phyloP scores from a whole-genome alignment of 2,888 invertebrate species.

The Philonicus albiceps region DNA sequence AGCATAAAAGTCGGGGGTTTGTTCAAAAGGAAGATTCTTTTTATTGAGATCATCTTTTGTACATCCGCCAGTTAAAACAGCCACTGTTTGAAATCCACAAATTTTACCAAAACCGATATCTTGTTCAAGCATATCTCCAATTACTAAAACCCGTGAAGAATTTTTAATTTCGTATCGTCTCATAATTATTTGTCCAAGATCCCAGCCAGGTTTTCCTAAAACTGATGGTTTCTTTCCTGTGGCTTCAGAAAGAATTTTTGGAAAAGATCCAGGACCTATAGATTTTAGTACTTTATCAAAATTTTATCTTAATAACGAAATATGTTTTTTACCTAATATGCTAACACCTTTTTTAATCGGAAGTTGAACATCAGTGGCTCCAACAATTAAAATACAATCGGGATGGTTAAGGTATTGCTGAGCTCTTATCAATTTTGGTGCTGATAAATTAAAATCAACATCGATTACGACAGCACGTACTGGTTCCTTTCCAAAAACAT shows the following conservation, averaged over 20 bases:
- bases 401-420: constrained; percentile 60
- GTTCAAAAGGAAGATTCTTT: constrained; percentile 50
- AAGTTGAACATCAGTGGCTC: constrained; percentile 62
- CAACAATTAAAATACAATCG: constrained; percentile 63
- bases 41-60: constrained; percentile 52
- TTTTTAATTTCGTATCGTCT: constrained; percentile 64
- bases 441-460: constrained; percentile 62
- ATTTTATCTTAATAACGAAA: neutral
- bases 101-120: constrained; percentile 78
- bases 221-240: constrained; percentile 57
- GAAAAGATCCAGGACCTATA: constrained; percentile 60
- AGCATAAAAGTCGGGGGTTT: constrained; percentile 58
- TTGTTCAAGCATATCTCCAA: constrained; percentile 86
- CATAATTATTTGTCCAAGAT: constrained; percentile 56
- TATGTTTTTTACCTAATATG: constrained; percentile 58
- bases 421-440: constrained; percentile 62
- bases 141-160: constrained; percentile 76
- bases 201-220: constrained; percentile 64
- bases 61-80: constrained; percentile 71
- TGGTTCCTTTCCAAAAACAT: constrained; percentile 55
- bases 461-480: constrained; percentile 66
- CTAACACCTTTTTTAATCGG: constrained; percentile 55
- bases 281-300: neutral
- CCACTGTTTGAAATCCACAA: constrained; percentile 75
- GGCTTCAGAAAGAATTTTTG: constrained; percentile 58